Percentiles rank a stretch among this genome's conserved stretches.
These are phyloP conservation scores for Drosophila auraria DNA, from an alignment of 1,140 invertebrate species.

Conservation along the genomic window DNA sequence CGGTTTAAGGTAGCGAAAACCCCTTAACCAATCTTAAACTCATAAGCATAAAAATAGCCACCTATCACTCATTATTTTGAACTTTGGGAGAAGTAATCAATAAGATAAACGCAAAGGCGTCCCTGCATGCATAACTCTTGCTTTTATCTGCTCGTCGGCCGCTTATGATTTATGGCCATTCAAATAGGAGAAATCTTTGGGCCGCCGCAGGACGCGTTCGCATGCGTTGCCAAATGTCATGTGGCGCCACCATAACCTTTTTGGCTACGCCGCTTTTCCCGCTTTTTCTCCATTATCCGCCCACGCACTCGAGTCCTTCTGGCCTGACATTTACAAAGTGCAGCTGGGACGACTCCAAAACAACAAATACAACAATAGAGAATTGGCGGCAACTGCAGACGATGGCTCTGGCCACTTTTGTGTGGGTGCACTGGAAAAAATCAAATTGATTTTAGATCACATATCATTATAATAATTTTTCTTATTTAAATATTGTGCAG, in stretches of 20 bases:
- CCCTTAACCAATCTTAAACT: neutral
- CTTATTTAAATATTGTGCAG: too few relatives aligned
- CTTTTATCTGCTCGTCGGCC: slow-evolving; percentile 31
- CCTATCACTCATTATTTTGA: slow-evolving; percentile 13
- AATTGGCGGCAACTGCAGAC: slow-evolving; percentile 22
- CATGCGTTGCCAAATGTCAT: slow-evolving; percentile 55
- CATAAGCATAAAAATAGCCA: neutral
- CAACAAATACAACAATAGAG: neutral
- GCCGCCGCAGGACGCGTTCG: slow-evolving; percentile 30
- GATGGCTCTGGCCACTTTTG: slow-evolving; percentile 12
- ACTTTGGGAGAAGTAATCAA: slow-evolving; percentile 11
- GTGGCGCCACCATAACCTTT: slow-evolving; percentile 62
- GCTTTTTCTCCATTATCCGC: slow-evolving; percentile 7
- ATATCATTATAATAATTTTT: neutral
- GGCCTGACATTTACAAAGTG: slow-evolving; percentile 67
- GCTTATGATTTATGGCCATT: slow-evolving; percentile 37
- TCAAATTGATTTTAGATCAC: accelerated
- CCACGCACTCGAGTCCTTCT: slow-evolving; percentile 49
- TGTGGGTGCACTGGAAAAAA: slow-evolving; percentile 11
- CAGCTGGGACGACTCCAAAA: slow-evolving; percentile 33
- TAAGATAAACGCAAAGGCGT: slow-evolving; percentile 14
- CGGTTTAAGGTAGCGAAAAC: neutral
- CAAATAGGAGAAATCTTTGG: slow-evolving; percentile 47
- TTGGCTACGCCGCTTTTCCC: slow-evolving; percentile 16
- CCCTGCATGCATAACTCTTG: slow-evolving; percentile 22